phyloP scores from a whole-genome alignment of 2,797 vertebrate species.

The Sebastes glaucus region DNA sequence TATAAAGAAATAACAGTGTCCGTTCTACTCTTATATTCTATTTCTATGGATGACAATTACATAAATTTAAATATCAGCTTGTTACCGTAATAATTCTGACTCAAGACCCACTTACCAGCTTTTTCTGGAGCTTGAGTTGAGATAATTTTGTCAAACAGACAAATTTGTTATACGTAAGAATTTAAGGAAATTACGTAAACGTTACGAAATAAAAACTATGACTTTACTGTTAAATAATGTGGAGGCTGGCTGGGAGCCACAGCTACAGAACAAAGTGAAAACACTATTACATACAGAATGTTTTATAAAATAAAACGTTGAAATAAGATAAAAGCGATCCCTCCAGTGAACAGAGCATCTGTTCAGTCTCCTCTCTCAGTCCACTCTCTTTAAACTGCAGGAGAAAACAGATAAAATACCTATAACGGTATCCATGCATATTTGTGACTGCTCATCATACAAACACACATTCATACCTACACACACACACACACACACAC shows the following conservation, averaged over 20 bases:
- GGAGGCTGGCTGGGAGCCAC: background rate
- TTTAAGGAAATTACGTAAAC: too few relatives aligned
- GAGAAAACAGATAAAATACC: slow-evolving; percentile 83
- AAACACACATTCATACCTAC: slow-evolving; percentile 4
- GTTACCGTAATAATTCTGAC: background rate
- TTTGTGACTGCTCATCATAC: slow-evolving; percentile 76
- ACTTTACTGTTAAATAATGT: background rate
- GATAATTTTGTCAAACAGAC: background rate
- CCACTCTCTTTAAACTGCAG: slow-evolving; percentile 34
- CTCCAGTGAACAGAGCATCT: background rate
- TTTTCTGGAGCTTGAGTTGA: background rate
- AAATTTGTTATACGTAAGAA: background rate
- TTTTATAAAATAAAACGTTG: background rate
- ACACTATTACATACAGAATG: background rate
- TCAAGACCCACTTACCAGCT: background rate
- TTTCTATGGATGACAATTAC: too few relatives aligned
- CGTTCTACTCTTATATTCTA: too few relatives aligned
- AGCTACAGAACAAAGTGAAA: background rate
- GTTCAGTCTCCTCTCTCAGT: slow-evolving; percentile 3
- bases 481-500: slow-evolving; percentile 8
- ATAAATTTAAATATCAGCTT: background rate
- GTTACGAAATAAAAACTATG: too few relatives aligned
- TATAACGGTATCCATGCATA: slow-evolving; percentile 89
- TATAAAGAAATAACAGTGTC: too few relatives aligned
- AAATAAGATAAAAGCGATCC: background rate